A percentile compares a stretch with the other conserved stretches of the same genome.
Conservation (phyloP, 2,113 vertebrate species). For the Leucopsar rothschildi region DNA sequence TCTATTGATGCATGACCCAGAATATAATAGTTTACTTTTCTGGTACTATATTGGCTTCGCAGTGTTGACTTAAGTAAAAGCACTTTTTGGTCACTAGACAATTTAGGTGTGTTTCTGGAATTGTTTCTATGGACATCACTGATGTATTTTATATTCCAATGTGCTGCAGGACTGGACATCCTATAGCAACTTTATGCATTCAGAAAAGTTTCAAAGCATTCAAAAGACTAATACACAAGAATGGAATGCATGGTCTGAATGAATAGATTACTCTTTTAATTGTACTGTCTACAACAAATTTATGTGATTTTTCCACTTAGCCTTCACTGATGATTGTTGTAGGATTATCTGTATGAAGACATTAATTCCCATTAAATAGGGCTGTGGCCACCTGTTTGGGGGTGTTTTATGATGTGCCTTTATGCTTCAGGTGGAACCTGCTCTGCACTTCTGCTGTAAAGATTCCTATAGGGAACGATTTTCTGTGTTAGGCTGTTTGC, state of each 20-base stretch:
- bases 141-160: not conserved
- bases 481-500: not conserved
- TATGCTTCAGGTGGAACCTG: not conserved
- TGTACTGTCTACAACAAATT: not conserved
- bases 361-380: not conserved
- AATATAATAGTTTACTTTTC: conserved; percentile 1
- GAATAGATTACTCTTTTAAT: not conserved
- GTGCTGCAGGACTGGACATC: not conserved
- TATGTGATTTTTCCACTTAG: not conserved
- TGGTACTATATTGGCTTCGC: not conserved
- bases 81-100: not conserved
- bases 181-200: not conserved
- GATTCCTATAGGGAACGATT: not conserved
- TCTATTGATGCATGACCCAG: not conserved
- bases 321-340: not conserved
- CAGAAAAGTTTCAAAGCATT: not conserved
- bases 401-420: not conserved
- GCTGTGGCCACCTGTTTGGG: not conserved
- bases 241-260: not conserved
- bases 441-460: not conserved
- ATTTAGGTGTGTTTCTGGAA: not conserved
- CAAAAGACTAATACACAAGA: not conserved
- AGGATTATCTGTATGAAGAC: not conserved
- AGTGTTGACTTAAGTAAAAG: conserved; percentile 30
- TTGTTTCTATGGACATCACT: not conserved